Conservation (phyloP, 2,113 vertebrate species). For the Oenanthe melanoleuca region DNA sequence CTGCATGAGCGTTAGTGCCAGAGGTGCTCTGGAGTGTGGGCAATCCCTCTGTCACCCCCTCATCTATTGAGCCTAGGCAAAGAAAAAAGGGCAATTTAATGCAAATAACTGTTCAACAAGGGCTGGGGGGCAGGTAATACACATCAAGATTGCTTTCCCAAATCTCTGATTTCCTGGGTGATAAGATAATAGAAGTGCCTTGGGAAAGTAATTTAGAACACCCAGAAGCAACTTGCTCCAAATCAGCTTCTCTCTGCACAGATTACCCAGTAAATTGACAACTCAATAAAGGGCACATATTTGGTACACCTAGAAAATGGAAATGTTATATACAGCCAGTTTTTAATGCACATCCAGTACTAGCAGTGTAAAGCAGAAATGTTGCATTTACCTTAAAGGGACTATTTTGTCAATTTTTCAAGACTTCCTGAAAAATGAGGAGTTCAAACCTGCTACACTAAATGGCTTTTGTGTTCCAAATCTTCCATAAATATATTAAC, state of each 20-base stretch:
- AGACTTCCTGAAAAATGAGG: not conserved
- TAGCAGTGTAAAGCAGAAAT: not conserved
- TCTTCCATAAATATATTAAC: not conserved
- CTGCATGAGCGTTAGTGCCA: slow-evolving; percentile 82
- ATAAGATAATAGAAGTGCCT: not conserved
- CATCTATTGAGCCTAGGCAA: slow-evolving; percentile 88
- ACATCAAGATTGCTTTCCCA: not conserved
- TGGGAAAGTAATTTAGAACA: not conserved
- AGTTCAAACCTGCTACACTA: not conserved
- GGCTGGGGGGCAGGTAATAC: not conserved
- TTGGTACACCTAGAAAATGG: not conserved
- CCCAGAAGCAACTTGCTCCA: not conserved
- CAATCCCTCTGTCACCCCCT: slow-evolving; percentile 89
- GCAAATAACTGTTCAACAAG: not conserved
- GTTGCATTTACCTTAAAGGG: not conserved
- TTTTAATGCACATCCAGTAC: not conserved
- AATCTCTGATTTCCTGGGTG: not conserved
- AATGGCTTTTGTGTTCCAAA: not conserved
- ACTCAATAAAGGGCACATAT: not conserved
- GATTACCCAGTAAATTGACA: not conserved
- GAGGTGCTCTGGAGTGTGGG: slow-evolving; percentile 89
- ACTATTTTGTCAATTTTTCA: not conserved
- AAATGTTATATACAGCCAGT: not conserved
- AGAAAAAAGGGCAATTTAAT: slow-evolving; percentile 27
- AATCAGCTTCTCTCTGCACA: not conserved